A percentile compares a stretch with the other conserved stretches of the same genome.
phyloP scores from a whole-genome alignment of 2,888 invertebrate species.

The Podabrus alpinus region DNA sequence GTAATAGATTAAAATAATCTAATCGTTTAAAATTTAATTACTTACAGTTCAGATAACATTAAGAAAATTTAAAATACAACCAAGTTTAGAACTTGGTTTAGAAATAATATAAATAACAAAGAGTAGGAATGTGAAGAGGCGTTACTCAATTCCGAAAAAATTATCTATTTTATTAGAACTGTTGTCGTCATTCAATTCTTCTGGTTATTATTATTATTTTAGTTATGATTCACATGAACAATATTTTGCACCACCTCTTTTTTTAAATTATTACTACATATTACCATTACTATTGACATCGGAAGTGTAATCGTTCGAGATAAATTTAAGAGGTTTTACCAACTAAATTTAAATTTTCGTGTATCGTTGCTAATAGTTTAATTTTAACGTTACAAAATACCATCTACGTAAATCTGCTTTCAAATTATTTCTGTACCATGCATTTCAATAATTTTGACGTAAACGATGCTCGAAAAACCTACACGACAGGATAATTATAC shows the following conservation, averaged over 20 bases:
- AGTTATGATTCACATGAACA: background rate
- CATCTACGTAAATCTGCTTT: background rate
- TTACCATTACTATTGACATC: background rate
- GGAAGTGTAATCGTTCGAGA: background rate
- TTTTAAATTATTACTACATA: background rate
- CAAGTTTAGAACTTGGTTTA: background rate
- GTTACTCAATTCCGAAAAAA: background rate
- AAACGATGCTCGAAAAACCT: background rate
- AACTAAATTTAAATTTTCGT: background rate
- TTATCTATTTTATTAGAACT: background rate
- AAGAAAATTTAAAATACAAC: background rate
- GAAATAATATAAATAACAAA: background rate
- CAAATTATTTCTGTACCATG: background rate
- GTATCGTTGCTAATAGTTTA: background rate
- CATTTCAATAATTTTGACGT: background rate
- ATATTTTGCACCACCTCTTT: background rate
- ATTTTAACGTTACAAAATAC: background rate
- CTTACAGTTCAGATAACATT: background rate
- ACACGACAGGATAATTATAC: background rate
- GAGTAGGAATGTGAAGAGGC: background rate
- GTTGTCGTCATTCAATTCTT: background rate
- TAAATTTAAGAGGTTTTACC: background rate
- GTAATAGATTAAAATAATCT: background rate
- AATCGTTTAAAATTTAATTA: background rate
- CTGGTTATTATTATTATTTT: background rate